Evolutionary conservation across 2,888 invertebrate species (phyloP).

Genomic region (Galerucella pusilla): DNA sequence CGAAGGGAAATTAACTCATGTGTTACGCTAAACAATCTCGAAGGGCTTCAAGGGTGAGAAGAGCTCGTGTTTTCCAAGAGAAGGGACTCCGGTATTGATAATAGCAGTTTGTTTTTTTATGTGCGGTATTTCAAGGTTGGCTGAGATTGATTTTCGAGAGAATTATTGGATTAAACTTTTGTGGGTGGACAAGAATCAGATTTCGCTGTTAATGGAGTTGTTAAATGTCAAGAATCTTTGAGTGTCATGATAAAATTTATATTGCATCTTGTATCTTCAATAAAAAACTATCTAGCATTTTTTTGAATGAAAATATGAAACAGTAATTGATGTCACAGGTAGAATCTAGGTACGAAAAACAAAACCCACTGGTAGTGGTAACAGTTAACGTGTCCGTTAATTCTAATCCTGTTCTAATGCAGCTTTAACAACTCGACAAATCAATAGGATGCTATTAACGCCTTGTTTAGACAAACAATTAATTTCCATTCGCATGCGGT

Average conservation of each 20-base stretch:
- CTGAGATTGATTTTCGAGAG: slow-evolving; percentile 27
- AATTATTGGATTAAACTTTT: slow-evolving; percentile 16
- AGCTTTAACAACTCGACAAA: slow-evolving; percentile 46
- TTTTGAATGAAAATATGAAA: too few species aligned
- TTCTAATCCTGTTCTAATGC: slow-evolving; percentile 48
- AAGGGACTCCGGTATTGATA: slow-evolving; percentile 25
- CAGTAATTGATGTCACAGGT: too few species aligned
- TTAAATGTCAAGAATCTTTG: too few species aligned
- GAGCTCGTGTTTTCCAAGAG: slow-evolving; percentile 12
- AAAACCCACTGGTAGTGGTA: not conserved
- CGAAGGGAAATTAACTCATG: slow-evolving; percentile 59
- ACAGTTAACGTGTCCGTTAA: slow-evolving; percentile 23
- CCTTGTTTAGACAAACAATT: slow-evolving; percentile 51
- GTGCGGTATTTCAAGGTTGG: slow-evolving; percentile 31
- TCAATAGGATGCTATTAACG: slow-evolving; percentile 50
- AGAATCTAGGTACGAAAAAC: not conserved
- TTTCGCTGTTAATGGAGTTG: not conserved
- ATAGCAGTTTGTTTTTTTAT: slow-evolving; percentile 35
- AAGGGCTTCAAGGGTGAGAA: slow-evolving; percentile 9
- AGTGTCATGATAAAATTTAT: too few species aligned
- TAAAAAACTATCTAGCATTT: too few species aligned
- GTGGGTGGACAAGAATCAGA: not conserved
- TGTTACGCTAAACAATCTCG: slow-evolving; percentile 51
- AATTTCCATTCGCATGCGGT: slow-evolving; percentile 49
- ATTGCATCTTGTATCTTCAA: too few species aligned